A percentile compares a stretch with the other conserved stretches of the same genome.
These are phyloP conservation scores for Octopus sinensis DNA, from an alignment of 1,140 invertebrate species.

Conservation along the genomic window DNA sequence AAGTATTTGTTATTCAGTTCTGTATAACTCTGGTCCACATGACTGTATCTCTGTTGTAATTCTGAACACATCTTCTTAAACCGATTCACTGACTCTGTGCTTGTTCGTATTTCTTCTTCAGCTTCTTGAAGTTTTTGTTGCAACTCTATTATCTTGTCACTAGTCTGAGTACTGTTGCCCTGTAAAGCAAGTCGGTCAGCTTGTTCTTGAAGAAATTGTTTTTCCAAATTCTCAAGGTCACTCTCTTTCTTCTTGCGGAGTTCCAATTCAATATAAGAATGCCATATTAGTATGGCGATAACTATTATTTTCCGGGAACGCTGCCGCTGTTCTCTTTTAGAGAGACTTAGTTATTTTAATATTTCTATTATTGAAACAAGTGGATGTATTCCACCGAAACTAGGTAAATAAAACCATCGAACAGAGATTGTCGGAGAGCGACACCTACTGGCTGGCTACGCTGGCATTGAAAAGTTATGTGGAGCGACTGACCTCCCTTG, in stretches of 20 bases:
- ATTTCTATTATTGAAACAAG: too few species aligned
- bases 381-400: too few species aligned
- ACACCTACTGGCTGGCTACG: too few species aligned
- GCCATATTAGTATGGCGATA: too few species aligned
- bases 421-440: too few species aligned
- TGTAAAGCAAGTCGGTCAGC: constrained; percentile 78
- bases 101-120: constrained; percentile 82
- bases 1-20: constrained; percentile 45
- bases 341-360: too few species aligned
- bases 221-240: constrained; percentile 43
- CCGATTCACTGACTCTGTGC: constrained; percentile 77
- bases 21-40: constrained; percentile 42
- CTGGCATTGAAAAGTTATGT: too few species aligned
- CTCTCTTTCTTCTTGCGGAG: constrained; percentile 77
- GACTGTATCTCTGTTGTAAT: constrained; percentile 56
- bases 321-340: too few species aligned
- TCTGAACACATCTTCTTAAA: constrained; percentile 85
- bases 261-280: constrained; percentile 82
- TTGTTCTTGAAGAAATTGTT: constrained; percentile 75
- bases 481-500: too few species aligned
- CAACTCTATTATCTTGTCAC: constrained; percentile 76
- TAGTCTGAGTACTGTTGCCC: constrained; percentile 75
- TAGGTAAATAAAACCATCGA: too few species aligned
- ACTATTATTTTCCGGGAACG: too few species aligned
- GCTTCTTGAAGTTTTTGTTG: constrained; percentile 82